Evolutionary conservation across 2,113 vertebrate species (phyloP).

Genomic region (Amphiprion ocellaris): DNA sequence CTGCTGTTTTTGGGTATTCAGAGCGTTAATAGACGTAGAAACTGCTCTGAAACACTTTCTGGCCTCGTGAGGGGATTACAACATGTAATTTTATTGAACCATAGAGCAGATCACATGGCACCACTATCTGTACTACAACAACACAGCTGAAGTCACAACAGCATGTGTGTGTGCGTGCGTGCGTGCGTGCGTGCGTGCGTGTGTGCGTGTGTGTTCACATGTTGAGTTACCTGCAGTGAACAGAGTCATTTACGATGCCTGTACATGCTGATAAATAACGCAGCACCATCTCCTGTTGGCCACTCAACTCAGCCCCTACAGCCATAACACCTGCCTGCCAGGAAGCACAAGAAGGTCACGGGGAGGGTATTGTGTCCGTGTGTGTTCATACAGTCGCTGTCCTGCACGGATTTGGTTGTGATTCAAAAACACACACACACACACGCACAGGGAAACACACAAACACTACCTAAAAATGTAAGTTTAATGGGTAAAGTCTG

Average conservation of each 20-base stretch:
- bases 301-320: conserved; percentile 56
- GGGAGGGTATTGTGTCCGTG: conserved; percentile 52
- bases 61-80: conserved; percentile 1
- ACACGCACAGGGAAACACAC: conserved; percentile 24
- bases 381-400: conserved; percentile 34
- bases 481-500: conserved; percentile 81
- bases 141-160: conserved; percentile 15
- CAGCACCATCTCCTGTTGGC: conserved; percentile 63
- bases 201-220: conserved; percentile 6
- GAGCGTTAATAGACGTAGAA: background rate
- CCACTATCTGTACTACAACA: conserved; percentile 1
- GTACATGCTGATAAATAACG: conserved; percentile 68
- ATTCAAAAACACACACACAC: conserved; percentile 38
- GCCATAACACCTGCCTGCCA: conserved; percentile 72
- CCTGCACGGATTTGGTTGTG: conserved; percentile 33
- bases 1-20: background rate
- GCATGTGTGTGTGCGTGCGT: conserved; percentile 22
- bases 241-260: conserved; percentile 50
- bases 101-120: background rate
- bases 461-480: conserved; percentile 70
- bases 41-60: conserved; percentile 1
- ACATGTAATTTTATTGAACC: background rate
- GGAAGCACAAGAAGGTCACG: conserved; percentile 74
- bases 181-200: background rate
- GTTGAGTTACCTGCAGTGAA: conserved; percentile 52